A percentile compares a stretch with the other conserved stretches of the same genome.
Conservation (phyloP, 92 coral and sea anemone species). For the Phenganax stokvisi region DNA sequence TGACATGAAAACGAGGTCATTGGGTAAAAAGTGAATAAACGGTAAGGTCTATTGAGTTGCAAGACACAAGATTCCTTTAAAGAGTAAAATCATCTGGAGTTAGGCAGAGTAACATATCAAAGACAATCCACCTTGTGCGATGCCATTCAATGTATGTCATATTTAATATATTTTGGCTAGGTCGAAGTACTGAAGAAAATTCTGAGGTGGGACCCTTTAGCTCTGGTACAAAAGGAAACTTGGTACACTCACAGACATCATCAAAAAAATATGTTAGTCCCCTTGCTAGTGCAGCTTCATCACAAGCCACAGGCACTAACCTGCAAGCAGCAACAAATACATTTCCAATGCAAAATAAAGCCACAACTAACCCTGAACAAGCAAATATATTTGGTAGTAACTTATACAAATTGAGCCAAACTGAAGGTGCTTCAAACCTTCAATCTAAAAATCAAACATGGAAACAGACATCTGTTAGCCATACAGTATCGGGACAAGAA, state of each 20-base stretch:
- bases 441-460: neutral
- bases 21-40: no score
- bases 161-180: neutral
- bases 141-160: neutral
- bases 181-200: neutral
- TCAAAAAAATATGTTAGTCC: conserved; percentile 19
- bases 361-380: neutral
- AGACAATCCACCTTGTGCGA: neutral
- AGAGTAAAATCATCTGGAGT: neutral
- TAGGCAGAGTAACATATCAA: neutral
- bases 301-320: neutral
- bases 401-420: neutral
- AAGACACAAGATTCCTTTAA: no score
- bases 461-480: neutral
- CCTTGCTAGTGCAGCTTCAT: neutral
- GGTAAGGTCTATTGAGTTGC: no score
- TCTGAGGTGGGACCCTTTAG: neutral
- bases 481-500: neutral
- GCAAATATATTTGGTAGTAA: conserved; percentile 19
- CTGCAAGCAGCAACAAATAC: neutral
- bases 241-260: neutral
- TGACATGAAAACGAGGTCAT: no score
- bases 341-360: conserved; percentile 2
- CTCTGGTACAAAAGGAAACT: neutral
- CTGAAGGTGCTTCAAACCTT: neutral